Evolutionary conservation across 1,140 invertebrate genomes (phyloP), one percentile per base, ranked within the genome.

Genomic region (Agraylea sexmaculata): DNA sequence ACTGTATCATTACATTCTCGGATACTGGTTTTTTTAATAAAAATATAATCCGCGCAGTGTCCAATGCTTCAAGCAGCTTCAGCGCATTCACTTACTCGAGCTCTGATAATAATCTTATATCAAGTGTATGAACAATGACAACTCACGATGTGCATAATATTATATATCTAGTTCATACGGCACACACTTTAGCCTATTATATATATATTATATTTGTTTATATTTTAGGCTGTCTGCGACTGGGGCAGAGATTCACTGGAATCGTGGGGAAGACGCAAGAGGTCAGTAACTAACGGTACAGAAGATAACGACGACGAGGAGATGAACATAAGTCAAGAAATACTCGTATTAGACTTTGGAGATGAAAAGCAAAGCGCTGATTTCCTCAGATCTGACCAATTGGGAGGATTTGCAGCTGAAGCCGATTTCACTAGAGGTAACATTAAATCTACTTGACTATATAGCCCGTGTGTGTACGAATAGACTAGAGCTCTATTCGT

Each of bases 261-360:
- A 53, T 92, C 88, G 0, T 87, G 84, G 79, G 89, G 89, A 46
- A 83, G 87, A 60, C 80, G 79, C 64, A 80, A 77, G 62, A 83
- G 88, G 74, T 83, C 80, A 30, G 37, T 67, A 47, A 54, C 33
- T 25, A n/a, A 27, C 2, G 43, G 40, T 28, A 23, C 25, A 15
- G 34, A 42, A 12, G 22, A 8, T 21, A 29, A 69, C 34, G 75
- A 70, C 22, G 75, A 70, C 51, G 72, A 74, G 43, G 77, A 92
- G 57, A 91, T 92, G 84, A 92, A 88, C 40, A 73, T 94, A 20
- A 91, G 87, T 5, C 87, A 91, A 57, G 89, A 94, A 63, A 92
- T 93, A 55, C 65, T 93, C 3, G 88, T 93, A 3, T 65, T 93
- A 13, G 88, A 92, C 62, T 84, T 89, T 53, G 86, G 86, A 16